A percentile compares a stretch with the other conserved stretches of the same genome.
Conservation (phyloP, 2,797 vertebrate species). For the Lophius americanus region DNA sequence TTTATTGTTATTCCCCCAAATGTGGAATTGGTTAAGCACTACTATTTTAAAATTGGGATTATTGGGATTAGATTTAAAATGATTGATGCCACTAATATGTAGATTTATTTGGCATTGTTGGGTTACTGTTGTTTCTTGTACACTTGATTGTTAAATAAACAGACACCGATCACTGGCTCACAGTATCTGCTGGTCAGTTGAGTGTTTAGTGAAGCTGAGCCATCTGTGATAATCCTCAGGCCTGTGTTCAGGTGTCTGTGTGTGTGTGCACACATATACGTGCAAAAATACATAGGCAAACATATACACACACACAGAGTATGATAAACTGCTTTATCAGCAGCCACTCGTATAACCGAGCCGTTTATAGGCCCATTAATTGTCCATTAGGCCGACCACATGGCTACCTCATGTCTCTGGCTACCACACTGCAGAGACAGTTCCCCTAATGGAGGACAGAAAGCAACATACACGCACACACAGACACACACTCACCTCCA, state of each 20-base stretch:
- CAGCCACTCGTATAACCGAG: slow-evolving; percentile 50
- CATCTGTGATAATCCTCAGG: slow-evolving; percentile 42
- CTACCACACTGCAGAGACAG: slow-evolving; percentile 5
- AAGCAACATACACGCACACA: slow-evolving; percentile 16
- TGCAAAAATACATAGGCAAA: not conserved
- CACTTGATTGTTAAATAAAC: too few species aligned
- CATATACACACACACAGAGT: not conserved
- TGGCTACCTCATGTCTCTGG: slow-evolving; percentile 42
- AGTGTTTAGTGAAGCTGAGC: slow-evolving; percentile 43
- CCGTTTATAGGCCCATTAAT: slow-evolving; percentile 77
- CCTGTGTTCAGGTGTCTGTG: slow-evolving; percentile 1
- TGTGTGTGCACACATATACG: slow-evolving; percentile 18
- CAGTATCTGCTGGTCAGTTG: slow-evolving; percentile 23
- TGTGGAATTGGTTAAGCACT: too few species aligned
- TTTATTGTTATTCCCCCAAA: too few species aligned
- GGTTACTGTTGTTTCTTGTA: not conserved
- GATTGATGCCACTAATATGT: too few species aligned
- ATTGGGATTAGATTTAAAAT: too few species aligned
- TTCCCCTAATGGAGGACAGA: slow-evolving; percentile 22
- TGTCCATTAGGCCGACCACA: slow-evolving; percentile 74
- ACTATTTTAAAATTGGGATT: too few species aligned
- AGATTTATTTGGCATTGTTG: too few species aligned
- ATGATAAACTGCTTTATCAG: slow-evolving; percentile 59
- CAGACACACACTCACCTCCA: slow-evolving; percentile 10
- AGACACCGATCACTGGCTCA: slow-evolving; percentile 11